A percentile compares a stretch with the other conserved stretches of the same genome.
phyloP scores from a whole-genome alignment of 2,797 vertebrate species.

The Oreortyx pictus region DNA sequence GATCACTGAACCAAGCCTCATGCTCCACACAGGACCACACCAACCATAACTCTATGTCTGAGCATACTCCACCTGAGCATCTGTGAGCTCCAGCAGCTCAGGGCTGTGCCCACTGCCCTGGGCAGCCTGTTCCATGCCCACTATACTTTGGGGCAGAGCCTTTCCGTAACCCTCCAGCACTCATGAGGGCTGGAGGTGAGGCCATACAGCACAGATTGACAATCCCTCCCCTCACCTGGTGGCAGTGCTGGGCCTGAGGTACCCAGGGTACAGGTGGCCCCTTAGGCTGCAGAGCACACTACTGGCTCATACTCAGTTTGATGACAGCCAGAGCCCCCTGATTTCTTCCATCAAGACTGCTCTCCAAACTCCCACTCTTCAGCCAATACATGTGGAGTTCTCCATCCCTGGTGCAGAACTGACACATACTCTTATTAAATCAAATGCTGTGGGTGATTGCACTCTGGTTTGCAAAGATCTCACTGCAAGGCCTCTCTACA shows the following conservation, averaged over 20 bases:
- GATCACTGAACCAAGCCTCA: neutral
- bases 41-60: neutral
- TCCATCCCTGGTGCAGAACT: neutral
- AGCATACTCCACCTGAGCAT: neutral
- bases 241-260: neutral
- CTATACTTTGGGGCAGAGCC: too few species aligned
- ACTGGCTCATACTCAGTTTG: neutral
- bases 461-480: neutral
- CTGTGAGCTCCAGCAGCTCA: neutral
- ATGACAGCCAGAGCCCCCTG: neutral
- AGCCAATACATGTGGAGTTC: neutral
- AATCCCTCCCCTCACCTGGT: neutral
- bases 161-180: too few species aligned
- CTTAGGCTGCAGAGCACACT: neutral
- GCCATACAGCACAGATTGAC: neutral
- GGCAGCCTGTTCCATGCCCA: too few species aligned
- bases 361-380: neutral
- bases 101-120: neutral
- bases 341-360: neutral
- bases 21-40: neutral
- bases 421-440: neutral
- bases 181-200: too few species aligned
- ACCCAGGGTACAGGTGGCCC: neutral
- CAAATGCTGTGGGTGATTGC: neutral
- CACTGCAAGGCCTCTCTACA: neutral